Evolutionary conservation across 2,888 invertebrate species (phyloP).

Genomic region (Selenia dentaria): DNA sequence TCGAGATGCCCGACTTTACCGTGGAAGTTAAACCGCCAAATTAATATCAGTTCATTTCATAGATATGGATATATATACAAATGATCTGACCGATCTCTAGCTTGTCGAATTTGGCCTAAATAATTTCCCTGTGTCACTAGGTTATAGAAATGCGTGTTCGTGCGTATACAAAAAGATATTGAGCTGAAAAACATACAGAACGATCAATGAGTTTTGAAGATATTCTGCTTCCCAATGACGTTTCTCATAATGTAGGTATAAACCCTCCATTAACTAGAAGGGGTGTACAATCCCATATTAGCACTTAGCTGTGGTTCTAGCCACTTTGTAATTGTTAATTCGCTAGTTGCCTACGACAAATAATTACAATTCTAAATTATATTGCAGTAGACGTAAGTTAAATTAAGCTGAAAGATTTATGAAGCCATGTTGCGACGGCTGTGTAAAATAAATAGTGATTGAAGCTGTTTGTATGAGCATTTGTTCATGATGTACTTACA

Average conservation of each 20-base stretch:
- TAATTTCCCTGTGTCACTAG: too few species aligned
- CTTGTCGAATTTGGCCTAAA: too few species aligned
- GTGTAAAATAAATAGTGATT: conserved; percentile 25
- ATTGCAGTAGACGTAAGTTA: conserved; percentile 23
- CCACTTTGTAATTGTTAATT: conserved; percentile 25
- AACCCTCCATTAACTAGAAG: background rate
- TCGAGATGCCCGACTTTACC: too few species aligned
- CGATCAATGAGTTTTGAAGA: too few species aligned
- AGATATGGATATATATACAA: too few species aligned
- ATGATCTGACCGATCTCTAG: too few species aligned
- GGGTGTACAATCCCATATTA: conserved; percentile 1
- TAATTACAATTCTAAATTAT: conserved; percentile 29
- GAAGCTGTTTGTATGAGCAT: conserved; percentile 5
- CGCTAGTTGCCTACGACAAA: conserved; percentile 37
- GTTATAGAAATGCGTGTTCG: too few species aligned
- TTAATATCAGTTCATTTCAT: too few species aligned
- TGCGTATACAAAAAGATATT: too few species aligned
- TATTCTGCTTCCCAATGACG: background rate
- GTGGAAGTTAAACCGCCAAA: too few species aligned
- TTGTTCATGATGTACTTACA: conserved; percentile 10
- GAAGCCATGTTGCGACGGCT: conserved; percentile 28
- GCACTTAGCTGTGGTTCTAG: conserved; percentile 14
- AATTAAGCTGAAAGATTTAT: conserved; percentile 16
- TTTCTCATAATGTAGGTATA: background rate
- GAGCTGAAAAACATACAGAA: too few species aligned